Percentiles rank a stretch among this genome's conserved stretches.
Conservation (phyloP, 2,888 invertebrate species). For the Melanargia galathea region DNA sequence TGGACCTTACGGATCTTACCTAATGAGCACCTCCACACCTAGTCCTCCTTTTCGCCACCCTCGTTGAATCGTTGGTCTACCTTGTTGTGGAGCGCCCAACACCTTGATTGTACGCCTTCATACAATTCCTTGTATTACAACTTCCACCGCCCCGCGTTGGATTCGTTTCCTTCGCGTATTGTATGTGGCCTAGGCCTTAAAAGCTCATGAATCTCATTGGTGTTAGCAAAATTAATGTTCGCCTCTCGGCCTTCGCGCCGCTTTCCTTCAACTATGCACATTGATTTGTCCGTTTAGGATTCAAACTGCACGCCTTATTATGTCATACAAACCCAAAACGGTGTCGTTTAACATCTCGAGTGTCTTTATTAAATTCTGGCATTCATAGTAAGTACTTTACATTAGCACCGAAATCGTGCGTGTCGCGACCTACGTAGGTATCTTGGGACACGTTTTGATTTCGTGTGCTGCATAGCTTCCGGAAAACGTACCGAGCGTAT, state of each 20-base stretch:
- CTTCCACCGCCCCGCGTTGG: background rate
- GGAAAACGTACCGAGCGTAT: slow-evolving; percentile 40
- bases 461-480: slow-evolving; percentile 36
- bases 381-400: slow-evolving; percentile 7
- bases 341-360: slow-evolving; percentile 4
- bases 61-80: no score
- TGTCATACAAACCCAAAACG: background rate
- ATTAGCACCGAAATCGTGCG: slow-evolving; percentile 24
- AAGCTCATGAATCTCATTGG: slow-evolving; percentile 54
- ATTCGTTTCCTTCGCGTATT: background rate
- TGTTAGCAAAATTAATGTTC: slow-evolving; percentile 64
- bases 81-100: no score
- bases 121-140: background rate
- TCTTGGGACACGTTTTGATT: slow-evolving; percentile 39
- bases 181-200: background rate
- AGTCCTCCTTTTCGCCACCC: no score
- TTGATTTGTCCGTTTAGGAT: slow-evolving; percentile 24
- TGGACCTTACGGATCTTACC: no score
- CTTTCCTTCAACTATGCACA: slow-evolving; percentile 28
- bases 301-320: slow-evolving; percentile 16
- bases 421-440: slow-evolving; percentile 31
- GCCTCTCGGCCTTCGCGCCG: slow-evolving; percentile 48
- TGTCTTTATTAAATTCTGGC: background rate
- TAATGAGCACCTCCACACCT: no score
- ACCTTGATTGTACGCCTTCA: background rate